These are phyloP conservation scores for Oedothorax gibbosus DNA, from an alignment of 1,140 invertebrate genomes.

Conservation along the genomic window DNA sequence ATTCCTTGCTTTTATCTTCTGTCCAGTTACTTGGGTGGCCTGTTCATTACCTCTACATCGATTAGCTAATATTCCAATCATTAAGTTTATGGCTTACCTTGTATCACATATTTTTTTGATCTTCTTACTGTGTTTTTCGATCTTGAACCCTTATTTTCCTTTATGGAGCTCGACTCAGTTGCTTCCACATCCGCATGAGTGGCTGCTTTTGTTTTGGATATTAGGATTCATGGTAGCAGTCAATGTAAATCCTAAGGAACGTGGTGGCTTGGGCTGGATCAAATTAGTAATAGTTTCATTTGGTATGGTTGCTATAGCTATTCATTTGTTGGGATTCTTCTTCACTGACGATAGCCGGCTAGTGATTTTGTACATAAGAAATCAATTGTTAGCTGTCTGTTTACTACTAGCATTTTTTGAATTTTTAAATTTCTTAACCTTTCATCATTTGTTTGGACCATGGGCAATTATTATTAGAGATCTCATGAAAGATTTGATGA, in stretches of 20 bases:
- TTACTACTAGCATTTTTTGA: conserved; percentile 97
- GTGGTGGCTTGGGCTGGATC: conserved; percentile 92
- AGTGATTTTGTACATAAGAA: conserved; percentile 83
- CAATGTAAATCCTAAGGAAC: conserved; percentile 95
- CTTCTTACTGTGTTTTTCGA: conserved; percentile 88
- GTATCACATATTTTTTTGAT: conserved; percentile 98
- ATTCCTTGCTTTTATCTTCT: conserved; percentile 90
- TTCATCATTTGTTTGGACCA: conserved; percentile 98
- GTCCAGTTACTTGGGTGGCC: conserved; percentile 95
- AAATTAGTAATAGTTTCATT: conserved; percentile 88
- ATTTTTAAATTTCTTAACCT: conserved; percentile 95
- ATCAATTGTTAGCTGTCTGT: conserved; percentile 95
- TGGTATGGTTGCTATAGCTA: conserved; percentile 89
- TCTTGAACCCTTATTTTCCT: conserved; percentile 82
- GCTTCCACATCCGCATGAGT: conserved; percentile 91
- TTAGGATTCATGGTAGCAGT: conserved; percentile 95
- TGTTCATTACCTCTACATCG: conserved; percentile 96
- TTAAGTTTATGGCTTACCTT: conserved; percentile 99
- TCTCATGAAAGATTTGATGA: conserved; percentile 79
- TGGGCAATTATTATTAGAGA: conserved; percentile 83
- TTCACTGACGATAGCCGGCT: conserved; percentile 53
- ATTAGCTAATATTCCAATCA: conserved; percentile 91
- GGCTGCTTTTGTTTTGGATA: conserved; percentile 95
- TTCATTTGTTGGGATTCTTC: conserved; percentile 81
- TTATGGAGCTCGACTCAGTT: conserved; percentile 69